Percentiles rank a stretch among this genome's conserved stretches.
Conservation (phyloP, 2,113 vertebrate genomes). For the Microtus pennsylvanicus region DNA sequence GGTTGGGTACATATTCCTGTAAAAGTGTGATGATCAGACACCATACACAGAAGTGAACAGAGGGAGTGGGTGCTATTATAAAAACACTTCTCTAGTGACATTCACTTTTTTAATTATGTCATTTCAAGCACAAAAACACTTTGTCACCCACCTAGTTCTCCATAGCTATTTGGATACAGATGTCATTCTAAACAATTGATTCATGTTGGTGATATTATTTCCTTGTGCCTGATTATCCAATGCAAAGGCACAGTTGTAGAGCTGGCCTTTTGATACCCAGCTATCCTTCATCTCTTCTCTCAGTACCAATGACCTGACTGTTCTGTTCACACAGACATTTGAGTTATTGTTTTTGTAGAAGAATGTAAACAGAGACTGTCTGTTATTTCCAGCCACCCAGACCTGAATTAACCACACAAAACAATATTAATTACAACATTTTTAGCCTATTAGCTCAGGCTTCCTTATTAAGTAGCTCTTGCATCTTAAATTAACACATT, state of each 20-base stretch:
- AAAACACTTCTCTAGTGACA: neutral
- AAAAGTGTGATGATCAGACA: neutral
- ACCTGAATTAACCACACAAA: too few relatives aligned
- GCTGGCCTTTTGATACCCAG: neutral
- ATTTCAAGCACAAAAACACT: conserved; percentile 28
- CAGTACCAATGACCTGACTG: neutral
- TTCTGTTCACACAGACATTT: neutral
- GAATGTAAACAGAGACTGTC: too few relatives aligned
- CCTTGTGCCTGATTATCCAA: neutral
- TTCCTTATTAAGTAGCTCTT: too few relatives aligned
- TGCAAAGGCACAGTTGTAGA: neutral
- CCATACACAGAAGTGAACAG: fast-evolving
- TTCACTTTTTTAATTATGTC: neutral
- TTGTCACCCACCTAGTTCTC: neutral
- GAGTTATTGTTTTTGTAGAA: neutral
- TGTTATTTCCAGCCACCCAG: too few relatives aligned
- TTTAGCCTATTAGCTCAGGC: too few relatives aligned
- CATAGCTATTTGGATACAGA: neutral
- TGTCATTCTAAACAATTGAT: neutral
- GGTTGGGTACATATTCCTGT: neutral
- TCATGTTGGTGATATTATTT: conserved; percentile 14
- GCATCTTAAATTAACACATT: too few relatives aligned
- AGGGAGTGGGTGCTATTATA: neutral
- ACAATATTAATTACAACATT: too few relatives aligned
- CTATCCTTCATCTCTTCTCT: neutral